These are phyloP conservation scores for Acleris cristana DNA, from an alignment of 2,888 invertebrate genomes.

Conservation along the genomic window DNA sequence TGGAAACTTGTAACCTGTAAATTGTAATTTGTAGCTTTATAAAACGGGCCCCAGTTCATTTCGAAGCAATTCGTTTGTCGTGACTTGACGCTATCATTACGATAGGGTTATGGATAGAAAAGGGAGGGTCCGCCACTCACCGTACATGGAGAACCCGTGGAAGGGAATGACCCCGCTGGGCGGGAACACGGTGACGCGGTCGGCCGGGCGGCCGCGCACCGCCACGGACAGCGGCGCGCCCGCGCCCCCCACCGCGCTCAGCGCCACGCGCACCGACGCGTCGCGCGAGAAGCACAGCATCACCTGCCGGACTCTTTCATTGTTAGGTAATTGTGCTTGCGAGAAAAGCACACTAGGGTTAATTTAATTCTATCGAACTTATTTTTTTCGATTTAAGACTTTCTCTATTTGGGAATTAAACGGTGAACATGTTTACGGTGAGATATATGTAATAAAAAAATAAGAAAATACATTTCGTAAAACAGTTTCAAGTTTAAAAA, in stretches of 20 bases:
- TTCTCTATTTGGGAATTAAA: no score
- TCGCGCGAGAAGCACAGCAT: slow-evolving; percentile 97
- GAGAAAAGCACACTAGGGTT: no score
- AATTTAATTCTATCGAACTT: not conserved
- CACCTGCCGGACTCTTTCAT: slow-evolving; percentile 75
- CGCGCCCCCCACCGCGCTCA: slow-evolving; percentile 85
- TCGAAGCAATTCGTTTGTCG: no score
- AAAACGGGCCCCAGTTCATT: no score
- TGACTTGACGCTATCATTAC: no score
- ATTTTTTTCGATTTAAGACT: not conserved
- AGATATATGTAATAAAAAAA: no score
- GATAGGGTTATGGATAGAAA: no score
- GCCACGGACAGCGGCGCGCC: slow-evolving; percentile 32
- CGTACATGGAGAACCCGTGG: slow-evolving; percentile 98
- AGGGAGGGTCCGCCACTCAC: slow-evolving; percentile 70
- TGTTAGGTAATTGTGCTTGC: not conserved
- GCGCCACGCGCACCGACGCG: slow-evolving; percentile 89
- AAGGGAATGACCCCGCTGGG: slow-evolving; percentile 98
- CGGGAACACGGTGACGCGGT: slow-evolving; percentile 91
- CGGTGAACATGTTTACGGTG: no score
- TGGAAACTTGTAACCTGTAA: no score
- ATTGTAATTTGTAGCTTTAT: no score
- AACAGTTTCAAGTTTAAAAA: no score
- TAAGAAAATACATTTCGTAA: no score
- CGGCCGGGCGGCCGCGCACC: slow-evolving; percentile 84